A percentile compares a stretch with the other conserved stretches of the same genome.
These are phyloP conservation scores for Aurelia coerulea DNA, from an alignment of 30 jellyfish, hydroid and myxozoan genomes.

Conservation along the genomic window DNA sequence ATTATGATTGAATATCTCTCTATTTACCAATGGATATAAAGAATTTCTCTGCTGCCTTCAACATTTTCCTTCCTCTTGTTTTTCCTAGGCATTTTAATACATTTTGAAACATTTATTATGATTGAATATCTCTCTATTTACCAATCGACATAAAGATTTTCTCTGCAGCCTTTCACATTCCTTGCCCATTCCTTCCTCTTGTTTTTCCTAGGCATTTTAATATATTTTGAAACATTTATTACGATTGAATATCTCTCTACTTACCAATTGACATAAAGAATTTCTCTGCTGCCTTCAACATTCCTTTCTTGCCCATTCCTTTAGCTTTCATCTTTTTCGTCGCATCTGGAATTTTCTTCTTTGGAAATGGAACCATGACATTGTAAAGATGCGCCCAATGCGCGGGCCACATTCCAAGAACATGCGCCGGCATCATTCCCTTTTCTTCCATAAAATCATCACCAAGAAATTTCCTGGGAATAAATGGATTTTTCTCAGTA, in stretches of 20 bases:
- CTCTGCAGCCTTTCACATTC: slow-evolving; percentile 62
- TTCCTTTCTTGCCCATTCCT: slow-evolving; percentile 45
- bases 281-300: slow-evolving; percentile 67
- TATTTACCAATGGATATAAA: slow-evolving; percentile 75
- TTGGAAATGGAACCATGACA: slow-evolving; percentile 69
- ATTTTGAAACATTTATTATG: too few species aligned
- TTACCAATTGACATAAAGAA: slow-evolving; percentile 82
- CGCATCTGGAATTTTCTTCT: slow-evolving; percentile 71
- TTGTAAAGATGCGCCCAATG: slow-evolving; percentile 75
- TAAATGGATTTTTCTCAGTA: not conserved
- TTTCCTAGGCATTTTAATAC: too few species aligned
- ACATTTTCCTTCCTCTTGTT: slow-evolving; percentile 12
- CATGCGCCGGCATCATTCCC: slow-evolving; percentile 82
- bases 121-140: not conserved
- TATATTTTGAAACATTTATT: too few species aligned
- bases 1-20: too few species aligned
- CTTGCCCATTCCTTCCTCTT: not conserved
- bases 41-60: slow-evolving; percentile 74
- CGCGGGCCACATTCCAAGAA: slow-evolving; percentile 86
- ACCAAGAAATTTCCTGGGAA: slow-evolving; percentile 61
- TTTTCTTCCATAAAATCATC: slow-evolving; percentile 48
- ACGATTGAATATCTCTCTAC: not conserved
- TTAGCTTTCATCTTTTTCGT: slow-evolving; percentile 65
- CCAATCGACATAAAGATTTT: slow-evolving; percentile 77
- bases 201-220: too few species aligned